Base-by-base conservation (phyloP, 2,113 vertebrate genomes). In the Chaetorhynchus papuensis region DNA sequence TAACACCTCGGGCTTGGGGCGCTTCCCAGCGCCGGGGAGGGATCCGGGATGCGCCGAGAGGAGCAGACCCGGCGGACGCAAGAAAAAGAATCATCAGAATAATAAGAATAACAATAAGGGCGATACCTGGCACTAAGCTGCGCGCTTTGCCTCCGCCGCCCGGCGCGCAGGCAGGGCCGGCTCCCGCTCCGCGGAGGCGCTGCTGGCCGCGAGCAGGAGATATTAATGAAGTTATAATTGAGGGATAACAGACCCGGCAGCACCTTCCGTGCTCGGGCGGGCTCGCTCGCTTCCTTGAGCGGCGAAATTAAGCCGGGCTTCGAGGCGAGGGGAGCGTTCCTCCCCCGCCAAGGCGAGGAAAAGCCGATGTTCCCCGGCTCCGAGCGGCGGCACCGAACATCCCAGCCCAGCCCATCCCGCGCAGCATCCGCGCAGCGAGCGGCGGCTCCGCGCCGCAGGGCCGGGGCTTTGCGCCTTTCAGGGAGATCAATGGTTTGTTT, bases 191-290 rank as follows among this genome's bases (percentile, higher is more conserved):
- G 89, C 92, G 66, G 94, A 72, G 64, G 91, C 89, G 90, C 91
- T 77, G 91, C 95, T 89, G 87, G 31, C 84, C 93, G 5, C 0
- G 74, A 91, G 83, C 93, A 23, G 42, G 2, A n/a, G 92, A 52
- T 91, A 93, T 95, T 87, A 87, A 95, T 80, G 96, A 70, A 56
- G 71, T 91, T 96, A 33, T 95, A 96, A 97, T 49, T 91, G 94
- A 89, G 89, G 91, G 82, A 91, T 81, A 90, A 87, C 87, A 81
- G 96, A 28, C 44, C 15, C 91, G 23, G 80, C 91, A 78, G 89
- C 81, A 39, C 94, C 92, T 68, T 71, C 15, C 65, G 33, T 18
- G 90, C 85, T 87, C 68, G 54, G 83, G 27, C 64, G 15, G 88
- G 31, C 89, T 88, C 12, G 35, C 14, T 20, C 31, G 59, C 76